Conservation (phyloP, 2,797 vertebrate genomes). For the Spinus pinus region DNA sequence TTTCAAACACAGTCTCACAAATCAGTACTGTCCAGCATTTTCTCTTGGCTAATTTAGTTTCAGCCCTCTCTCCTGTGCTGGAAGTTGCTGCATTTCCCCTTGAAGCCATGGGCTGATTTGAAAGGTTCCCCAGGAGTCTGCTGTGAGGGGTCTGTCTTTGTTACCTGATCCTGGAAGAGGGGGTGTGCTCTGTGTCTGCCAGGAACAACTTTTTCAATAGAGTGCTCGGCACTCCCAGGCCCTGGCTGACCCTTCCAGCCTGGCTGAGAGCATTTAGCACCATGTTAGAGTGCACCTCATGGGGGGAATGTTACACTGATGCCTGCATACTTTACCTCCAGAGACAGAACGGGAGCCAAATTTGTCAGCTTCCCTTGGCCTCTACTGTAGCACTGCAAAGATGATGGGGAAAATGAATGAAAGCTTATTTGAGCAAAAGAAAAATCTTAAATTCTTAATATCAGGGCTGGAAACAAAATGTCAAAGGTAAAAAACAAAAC, state of each 20-base stretch:
- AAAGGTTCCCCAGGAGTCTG: constrained; percentile 21
- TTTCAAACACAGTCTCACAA: not conserved
- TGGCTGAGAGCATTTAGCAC: constrained; percentile 4
- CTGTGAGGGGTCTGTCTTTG: constrained; percentile 26
- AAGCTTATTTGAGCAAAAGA: not conserved
- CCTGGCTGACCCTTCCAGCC: not conserved
- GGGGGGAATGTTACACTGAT: not conserved
- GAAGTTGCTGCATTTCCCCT: not conserved
- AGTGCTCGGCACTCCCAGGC: constrained; percentile 33
- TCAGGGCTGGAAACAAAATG: not conserved
- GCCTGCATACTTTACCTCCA: not conserved
- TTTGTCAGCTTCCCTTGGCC: not conserved
- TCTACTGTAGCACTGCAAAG: not conserved
- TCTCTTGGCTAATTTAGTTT: not conserved
- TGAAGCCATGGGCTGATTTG: not conserved
- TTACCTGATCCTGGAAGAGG: constrained; percentile 42
- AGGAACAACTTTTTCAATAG: constrained; percentile 25
- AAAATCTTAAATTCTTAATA: not conserved
- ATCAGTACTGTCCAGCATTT: not conserved
- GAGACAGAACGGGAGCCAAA: not conserved
- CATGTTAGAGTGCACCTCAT: not conserved
- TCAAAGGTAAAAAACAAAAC: not conserved
- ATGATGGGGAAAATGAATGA: not conserved
- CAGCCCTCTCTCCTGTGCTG: not conserved
- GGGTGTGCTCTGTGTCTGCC: constrained; percentile 27